phyloP scores from a whole-genome alignment of 2,797 vertebrate species.

The Staurois parvus region DNA sequence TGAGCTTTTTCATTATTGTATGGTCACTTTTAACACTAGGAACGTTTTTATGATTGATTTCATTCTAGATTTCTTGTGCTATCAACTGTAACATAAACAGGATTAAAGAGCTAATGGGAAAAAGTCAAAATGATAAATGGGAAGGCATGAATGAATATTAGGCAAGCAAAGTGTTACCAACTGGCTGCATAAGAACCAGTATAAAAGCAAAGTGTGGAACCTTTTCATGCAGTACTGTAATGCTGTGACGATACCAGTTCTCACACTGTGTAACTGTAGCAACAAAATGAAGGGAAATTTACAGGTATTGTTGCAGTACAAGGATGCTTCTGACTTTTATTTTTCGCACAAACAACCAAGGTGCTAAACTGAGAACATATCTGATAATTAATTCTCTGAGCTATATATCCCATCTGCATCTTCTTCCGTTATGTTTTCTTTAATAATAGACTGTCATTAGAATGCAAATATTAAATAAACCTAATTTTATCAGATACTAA shows the following conservation, averaged over 20 bases:
- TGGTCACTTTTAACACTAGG: too few species aligned
- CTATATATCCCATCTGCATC: neutral
- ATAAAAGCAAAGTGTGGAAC: neutral
- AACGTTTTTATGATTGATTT: too few species aligned
- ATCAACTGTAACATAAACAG: too few species aligned
- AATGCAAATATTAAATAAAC: conserved; percentile 31
- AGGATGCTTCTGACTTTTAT: neutral
- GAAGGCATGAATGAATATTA: neutral
- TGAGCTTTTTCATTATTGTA: too few species aligned
- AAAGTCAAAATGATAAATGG: too few species aligned
- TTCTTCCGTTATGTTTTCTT: neutral
- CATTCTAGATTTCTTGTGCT: too few species aligned
- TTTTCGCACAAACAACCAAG: neutral
- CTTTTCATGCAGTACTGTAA: neutral
- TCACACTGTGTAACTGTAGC: conserved; percentile 9
- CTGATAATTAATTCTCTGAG: neutral
- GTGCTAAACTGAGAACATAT: conserved; percentile 2
- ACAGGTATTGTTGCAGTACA: neutral
- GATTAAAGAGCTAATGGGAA: too few species aligned
- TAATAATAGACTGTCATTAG: conserved; percentile 9
- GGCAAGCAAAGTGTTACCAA: neutral
- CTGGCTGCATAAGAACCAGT: neutral
- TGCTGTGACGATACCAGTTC: neutral
- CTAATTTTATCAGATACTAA: conserved; percentile 25
- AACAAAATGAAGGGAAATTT: neutral